These are phyloP conservation scores for Petaurus breviceps DNA, from an alignment of 2,113 vertebrate genomes.

Conservation along the genomic window DNA sequence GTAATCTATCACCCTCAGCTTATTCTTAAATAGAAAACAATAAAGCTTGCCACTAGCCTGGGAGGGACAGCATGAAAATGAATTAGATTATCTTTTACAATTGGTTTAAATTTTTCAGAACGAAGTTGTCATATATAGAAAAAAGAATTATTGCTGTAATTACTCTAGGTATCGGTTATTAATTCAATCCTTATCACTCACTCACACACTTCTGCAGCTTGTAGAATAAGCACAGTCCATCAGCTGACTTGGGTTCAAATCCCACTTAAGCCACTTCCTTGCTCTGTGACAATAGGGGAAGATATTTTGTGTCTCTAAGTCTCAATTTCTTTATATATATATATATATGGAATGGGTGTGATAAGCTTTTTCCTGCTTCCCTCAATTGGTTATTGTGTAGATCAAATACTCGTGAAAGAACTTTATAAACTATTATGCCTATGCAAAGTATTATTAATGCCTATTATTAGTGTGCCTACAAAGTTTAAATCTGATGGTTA, in stretches of 20 bases:
- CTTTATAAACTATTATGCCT: not conserved
- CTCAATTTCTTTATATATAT: not conserved
- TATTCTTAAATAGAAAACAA: not conserved
- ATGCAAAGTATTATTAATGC: not conserved
- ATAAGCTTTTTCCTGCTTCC: not conserved
- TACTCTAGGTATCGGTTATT: not conserved
- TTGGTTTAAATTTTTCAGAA: conserved; percentile 11
- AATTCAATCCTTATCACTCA: not conserved
- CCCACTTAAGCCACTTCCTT: not conserved
- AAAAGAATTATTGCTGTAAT: not conserved
- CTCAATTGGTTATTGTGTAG: not conserved
- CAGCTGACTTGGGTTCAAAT: not conserved
- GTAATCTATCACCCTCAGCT: not conserved
- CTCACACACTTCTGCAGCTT: not conserved
- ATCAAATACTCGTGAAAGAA: not conserved
- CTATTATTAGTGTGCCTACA: not conserved
- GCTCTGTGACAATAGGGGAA: not conserved
- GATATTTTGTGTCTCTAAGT: not conserved
- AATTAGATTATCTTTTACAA: conserved; percentile 29
- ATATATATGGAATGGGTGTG: not conserved
- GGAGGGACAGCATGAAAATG: conserved; percentile 17
- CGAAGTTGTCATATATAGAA: conserved; percentile 53
- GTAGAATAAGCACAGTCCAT: not conserved
- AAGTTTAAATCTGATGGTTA: not conserved
- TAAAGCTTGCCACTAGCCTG: not conserved